These are phyloP conservation scores for Bufo gargarizans DNA, from an alignment of 2,113 vertebrate species.

Conservation along the genomic window DNA sequence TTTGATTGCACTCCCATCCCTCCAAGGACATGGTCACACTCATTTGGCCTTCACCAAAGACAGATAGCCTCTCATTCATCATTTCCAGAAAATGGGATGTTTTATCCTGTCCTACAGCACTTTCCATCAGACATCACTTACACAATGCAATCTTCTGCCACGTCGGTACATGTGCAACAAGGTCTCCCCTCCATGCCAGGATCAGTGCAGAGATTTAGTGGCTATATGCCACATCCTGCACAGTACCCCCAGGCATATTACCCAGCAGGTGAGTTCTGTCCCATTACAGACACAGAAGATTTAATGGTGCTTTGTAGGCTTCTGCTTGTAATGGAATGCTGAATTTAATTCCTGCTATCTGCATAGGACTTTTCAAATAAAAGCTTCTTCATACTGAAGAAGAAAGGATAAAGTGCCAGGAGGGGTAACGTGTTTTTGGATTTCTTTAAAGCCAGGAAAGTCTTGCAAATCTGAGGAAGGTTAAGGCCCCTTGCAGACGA, in stretches of 20 bases:
- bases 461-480: too few relatives aligned
- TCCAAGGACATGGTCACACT: slow-evolving; percentile 68
- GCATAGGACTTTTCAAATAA: too few relatives aligned
- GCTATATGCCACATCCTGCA: slow-evolving; percentile 62
- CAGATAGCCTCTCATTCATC: slow-evolving; percentile 65
- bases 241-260: slow-evolving; percentile 71
- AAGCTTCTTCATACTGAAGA: too few relatives aligned
- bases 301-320: not conserved
- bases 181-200: slow-evolving; percentile 60
- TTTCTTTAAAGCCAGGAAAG: too few relatives aligned
- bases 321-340: not conserved
- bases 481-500: too few relatives aligned
- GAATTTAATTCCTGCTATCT: too few relatives aligned
- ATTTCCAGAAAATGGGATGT: slow-evolving; percentile 68
- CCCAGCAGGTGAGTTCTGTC: slow-evolving; percentile 69
- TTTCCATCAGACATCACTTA: slow-evolving; percentile 66
- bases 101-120: slow-evolving; percentile 64
- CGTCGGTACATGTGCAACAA: slow-evolving; percentile 67
- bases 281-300: not conserved
- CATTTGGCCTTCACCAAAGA: slow-evolving; percentile 68
- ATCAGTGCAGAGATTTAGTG: slow-evolving; percentile 63
- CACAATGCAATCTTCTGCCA: slow-evolving; percentile 64
- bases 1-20: slow-evolving; percentile 70
- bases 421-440: too few relatives aligned
- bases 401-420: too few relatives aligned